phyloP scores from a whole-genome alignment of 2,888 invertebrate genomes.

The Margaritifera margaritifera region DNA sequence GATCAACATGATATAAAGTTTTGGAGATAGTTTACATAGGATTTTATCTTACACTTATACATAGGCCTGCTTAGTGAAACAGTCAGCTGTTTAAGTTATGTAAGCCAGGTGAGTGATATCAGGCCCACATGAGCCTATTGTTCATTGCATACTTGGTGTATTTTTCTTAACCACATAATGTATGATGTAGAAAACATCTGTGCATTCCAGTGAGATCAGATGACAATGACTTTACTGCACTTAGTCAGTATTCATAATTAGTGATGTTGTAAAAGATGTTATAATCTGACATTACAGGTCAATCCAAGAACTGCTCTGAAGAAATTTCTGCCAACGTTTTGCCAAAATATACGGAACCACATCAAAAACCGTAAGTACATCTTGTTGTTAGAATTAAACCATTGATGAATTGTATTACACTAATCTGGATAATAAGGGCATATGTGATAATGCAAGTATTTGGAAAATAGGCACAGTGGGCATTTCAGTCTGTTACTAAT shows the following conservation, averaged over 20 bases:
- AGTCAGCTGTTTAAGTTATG: too few relatives aligned
- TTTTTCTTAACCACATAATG: not conserved
- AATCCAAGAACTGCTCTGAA: conserved; percentile 82
- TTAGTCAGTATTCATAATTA: not conserved
- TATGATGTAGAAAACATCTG: not conserved
- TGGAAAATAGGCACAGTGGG: too few relatives aligned
- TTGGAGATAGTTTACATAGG: too few relatives aligned
- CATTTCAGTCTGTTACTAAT: too few relatives aligned
- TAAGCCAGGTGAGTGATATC: too few relatives aligned
- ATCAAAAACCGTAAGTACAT: conserved; percentile 57
- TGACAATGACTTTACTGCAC: not conserved
- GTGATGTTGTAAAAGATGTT: not conserved
- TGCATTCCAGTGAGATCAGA: too few relatives aligned
- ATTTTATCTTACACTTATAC: too few relatives aligned
- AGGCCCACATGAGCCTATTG: too few relatives aligned
- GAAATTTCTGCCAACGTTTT: conserved; percentile 83
- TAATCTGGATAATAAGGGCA: not conserved
- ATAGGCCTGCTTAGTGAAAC: too few relatives aligned
- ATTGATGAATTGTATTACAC: not conserved
- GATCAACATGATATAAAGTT: too few relatives aligned
- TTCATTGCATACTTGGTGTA: too few relatives aligned
- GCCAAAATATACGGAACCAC: conserved; percentile 78
- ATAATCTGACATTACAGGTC: conserved; percentile 69
- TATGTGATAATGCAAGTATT: not conserved
- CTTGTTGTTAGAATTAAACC: too few relatives aligned